phyloP scores from a whole-genome alignment of 2,113 vertebrate species.

The Epinephelus lanceolatus region DNA sequence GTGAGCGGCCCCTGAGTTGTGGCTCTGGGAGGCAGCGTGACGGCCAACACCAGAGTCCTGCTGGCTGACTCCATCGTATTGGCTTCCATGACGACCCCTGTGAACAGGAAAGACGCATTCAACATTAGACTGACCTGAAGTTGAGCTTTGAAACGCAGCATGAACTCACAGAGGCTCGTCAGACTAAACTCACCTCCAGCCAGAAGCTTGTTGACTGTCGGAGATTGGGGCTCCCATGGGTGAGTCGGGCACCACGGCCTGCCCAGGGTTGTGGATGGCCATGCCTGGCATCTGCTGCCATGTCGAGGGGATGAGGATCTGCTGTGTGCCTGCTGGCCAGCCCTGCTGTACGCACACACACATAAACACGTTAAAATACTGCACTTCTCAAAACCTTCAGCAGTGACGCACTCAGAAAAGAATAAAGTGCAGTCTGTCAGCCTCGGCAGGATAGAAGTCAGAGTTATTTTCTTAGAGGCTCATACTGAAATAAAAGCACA shows the following conservation, averaged over 20 bases:
- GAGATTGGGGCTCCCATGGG: conserved; percentile 86
- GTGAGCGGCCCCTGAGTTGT: conserved; percentile 88
- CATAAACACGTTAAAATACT: conserved; percentile 4
- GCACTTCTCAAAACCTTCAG: background rate
- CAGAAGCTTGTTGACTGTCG: conserved; percentile 89
- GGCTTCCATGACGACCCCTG: conserved; percentile 90
- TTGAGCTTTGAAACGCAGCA: background rate
- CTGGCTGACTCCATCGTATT: conserved; percentile 90
- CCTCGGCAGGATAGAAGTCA: background rate
- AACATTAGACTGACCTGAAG: conserved; percentile 18
- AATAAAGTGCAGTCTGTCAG: background rate
- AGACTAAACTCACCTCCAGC: conserved; percentile 89
- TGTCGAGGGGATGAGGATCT: conserved; percentile 96
- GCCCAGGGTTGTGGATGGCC: conserved; percentile 93
- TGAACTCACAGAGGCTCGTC: background rate
- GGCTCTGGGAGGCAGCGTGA: conserved; percentile 87
- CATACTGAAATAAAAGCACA: conserved; percentile 36
- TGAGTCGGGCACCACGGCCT: conserved; percentile 90
- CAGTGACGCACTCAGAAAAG: background rate
- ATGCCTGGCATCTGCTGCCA: conserved; percentile 98
- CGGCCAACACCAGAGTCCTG: conserved; percentile 90
- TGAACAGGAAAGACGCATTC: background rate
- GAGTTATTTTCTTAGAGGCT: conserved; percentile 9
- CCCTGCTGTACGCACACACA: conserved; percentile 89
- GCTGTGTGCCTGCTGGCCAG: conserved; percentile 96